Evolutionary conservation across 2,113 vertebrate genomes (phyloP), one percentile per base, ranked within the genome.

Genomic region (Clarias magur): DNA sequence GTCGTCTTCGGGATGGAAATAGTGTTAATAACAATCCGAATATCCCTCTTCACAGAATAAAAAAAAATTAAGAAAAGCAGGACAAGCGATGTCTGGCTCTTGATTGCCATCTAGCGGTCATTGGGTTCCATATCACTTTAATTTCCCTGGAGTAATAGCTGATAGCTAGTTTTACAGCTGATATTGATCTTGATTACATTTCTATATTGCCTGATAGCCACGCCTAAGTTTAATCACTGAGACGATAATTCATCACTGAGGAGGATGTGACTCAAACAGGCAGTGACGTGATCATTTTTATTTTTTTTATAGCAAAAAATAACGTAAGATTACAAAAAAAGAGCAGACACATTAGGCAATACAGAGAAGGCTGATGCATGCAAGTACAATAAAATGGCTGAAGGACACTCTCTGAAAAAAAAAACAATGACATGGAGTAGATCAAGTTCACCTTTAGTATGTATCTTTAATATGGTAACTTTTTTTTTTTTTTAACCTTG

Each of bases 171-270:
- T 19, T 30, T 82, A 62, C 59, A 53, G 3, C 16, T 54, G 48
- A 54, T 38, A 25, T 38, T 1, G 30, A 62, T 12, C 79, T 81
- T 81, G 57, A 80, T 80, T 60, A 59, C 17, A 80, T 80, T 60
- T 80, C 27, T 59, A 23, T 59, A 21, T 10, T 4, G 34, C 12
- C 30, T 80, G 27, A 54, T 15, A 38, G 27, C 10, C 16, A 27
- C 25, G 13, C 21, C 62, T 34, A 83, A 30, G 16, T 48, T 83
- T 54, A 68, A 73, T 84, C 83, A 84, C 53, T 38, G 3, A 84
- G 30, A 70, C 10, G 11, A 57, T 83, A 2, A 23, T 70, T 60
- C 30, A 84, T 84, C 53, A 59, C 65, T 59, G 56, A 0, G 56
- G 16, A 60, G 34, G 59, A 15, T 34, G 54, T 83, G 25, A 70